Percentiles rank a stretch among this genome's conserved stretches.
Evolutionary conservation across 2,113 vertebrate genomes (phyloP).

Genomic region (Osmerus mordax): DNA sequence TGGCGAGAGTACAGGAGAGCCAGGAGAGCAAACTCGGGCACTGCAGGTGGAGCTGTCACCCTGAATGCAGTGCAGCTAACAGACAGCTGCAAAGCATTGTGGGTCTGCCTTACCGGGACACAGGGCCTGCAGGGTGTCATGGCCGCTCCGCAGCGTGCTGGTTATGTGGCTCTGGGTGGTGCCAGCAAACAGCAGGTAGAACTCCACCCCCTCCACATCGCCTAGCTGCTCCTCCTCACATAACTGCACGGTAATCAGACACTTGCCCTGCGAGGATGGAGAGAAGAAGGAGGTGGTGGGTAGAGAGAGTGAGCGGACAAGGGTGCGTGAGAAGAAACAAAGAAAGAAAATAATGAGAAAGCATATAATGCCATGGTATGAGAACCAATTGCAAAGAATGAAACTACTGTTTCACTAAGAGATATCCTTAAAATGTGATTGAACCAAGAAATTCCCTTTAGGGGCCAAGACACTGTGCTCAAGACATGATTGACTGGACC

Average conservation of each 20-base stretch:
- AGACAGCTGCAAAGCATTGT: slow-evolving; percentile 9
- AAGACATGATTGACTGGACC: background rate
- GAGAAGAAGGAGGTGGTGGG: background rate
- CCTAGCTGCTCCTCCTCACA: slow-evolving; percentile 74
- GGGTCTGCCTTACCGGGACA: slow-evolving; percentile 81
- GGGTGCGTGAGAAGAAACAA: background rate
- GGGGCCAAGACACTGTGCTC: slow-evolving; percentile 2
- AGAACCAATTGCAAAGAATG: background rate
- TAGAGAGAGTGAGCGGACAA: background rate
- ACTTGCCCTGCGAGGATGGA: slow-evolving; percentile 76
- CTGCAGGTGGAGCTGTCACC: slow-evolving; percentile 29
- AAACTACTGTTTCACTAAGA: background rate
- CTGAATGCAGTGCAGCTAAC: background rate
- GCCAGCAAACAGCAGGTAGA: slow-evolving; percentile 90
- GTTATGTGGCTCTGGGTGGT: slow-evolving; percentile 86
- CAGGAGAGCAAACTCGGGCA: background rate
- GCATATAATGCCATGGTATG: background rate
- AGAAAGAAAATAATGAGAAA: background rate
- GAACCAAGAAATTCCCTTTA: background rate
- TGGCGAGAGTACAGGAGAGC: background rate
- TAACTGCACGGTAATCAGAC: slow-evolving; percentile 86
- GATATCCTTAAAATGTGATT: background rate
- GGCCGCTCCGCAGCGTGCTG: slow-evolving; percentile 81
- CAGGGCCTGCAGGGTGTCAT: slow-evolving; percentile 84
- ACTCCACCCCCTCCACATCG: slow-evolving; percentile 80